phyloP scores from a whole-genome alignment of 1,140 invertebrate species.

The Caenorhabditis latens region DNA sequence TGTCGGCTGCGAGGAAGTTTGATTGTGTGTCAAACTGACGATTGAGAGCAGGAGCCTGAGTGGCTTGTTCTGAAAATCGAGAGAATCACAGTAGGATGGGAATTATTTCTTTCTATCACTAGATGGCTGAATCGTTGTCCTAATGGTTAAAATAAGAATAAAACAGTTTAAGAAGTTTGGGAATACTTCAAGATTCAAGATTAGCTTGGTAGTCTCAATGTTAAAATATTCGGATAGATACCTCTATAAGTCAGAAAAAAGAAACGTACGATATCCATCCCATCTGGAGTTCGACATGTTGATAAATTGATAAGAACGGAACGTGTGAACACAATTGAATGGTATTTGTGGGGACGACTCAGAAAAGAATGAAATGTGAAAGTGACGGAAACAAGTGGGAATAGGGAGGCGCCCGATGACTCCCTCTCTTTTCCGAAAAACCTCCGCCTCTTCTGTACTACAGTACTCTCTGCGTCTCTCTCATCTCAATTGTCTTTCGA shows the following conservation, averaged over 20 bases:
- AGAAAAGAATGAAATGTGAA: slow-evolving; percentile 41
- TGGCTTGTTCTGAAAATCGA: slow-evolving; percentile 34
- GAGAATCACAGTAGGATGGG: neutral
- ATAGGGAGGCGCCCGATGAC: slow-evolving; percentile 19
- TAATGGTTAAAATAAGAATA: too few relatives aligned
- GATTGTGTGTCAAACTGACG: slow-evolving; percentile 51
- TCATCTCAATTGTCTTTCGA: neutral
- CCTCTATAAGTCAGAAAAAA: neutral
- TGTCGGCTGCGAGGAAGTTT: slow-evolving; percentile 39
- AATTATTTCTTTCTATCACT: neutral
- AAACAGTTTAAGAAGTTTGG: too few relatives aligned
- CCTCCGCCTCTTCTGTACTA: slow-evolving; percentile 35
- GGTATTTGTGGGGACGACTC: neutral
- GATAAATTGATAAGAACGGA: slow-evolving; percentile 33
- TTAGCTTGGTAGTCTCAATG: too few relatives aligned
- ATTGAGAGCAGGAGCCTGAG: slow-evolving; percentile 28
- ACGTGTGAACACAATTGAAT: slow-evolving; percentile 51
- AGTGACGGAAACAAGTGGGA: slow-evolving; percentile 49
- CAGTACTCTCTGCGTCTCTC: slow-evolving; percentile 34
- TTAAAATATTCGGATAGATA: too few relatives aligned
- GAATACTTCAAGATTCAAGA: too few relatives aligned
- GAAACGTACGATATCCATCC: slow-evolving; percentile 49
- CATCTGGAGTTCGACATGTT: slow-evolving; percentile 49
- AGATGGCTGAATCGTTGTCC: too few relatives aligned
- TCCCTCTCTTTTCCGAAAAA: neutral